Percentiles rank a stretch among this genome's conserved stretches.
Evolutionary conservation across 2,797 vertebrate genomes (phyloP).

Genomic region (Cuculus canorus): DNA sequence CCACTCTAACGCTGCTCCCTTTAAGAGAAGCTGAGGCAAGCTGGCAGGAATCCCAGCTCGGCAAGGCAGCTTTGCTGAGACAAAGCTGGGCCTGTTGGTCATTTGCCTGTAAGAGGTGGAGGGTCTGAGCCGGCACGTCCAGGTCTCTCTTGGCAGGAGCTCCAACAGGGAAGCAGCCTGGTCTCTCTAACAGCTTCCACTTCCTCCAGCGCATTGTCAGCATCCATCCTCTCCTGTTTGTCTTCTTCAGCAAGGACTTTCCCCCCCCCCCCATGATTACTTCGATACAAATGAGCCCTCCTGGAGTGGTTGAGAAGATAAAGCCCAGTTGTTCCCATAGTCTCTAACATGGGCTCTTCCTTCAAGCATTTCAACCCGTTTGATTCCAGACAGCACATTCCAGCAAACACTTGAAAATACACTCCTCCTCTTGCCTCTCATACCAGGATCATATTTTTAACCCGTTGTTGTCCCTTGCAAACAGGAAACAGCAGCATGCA

Average conservation of each 20-base stretch:
- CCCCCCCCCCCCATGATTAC: neutral
- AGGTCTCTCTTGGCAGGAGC: neutral
- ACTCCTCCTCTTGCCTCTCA: neutral
- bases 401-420: neutral
- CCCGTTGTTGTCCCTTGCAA: neutral
- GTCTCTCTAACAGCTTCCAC: neutral
- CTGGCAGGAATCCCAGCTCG: neutral
- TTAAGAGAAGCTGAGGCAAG: neutral
- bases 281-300: neutral
- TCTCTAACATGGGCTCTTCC: neutral
- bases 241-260: neutral
- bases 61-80: neutral
- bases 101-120: neutral
- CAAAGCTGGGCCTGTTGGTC: neutral
- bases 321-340: neutral
- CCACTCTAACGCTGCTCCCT: neutral
- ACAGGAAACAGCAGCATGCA: neutral
- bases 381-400: neutral
- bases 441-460: neutral
- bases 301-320: neutral
- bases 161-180: neutral
- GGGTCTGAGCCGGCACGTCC: neutral
- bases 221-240: neutral
- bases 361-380: neutral
- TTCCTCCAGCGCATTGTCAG: neutral